A percentile compares a stretch with the other conserved stretches of the same genome.
Conservation (phyloP, 1,140 invertebrate species). For the Euura lappo region DNA sequence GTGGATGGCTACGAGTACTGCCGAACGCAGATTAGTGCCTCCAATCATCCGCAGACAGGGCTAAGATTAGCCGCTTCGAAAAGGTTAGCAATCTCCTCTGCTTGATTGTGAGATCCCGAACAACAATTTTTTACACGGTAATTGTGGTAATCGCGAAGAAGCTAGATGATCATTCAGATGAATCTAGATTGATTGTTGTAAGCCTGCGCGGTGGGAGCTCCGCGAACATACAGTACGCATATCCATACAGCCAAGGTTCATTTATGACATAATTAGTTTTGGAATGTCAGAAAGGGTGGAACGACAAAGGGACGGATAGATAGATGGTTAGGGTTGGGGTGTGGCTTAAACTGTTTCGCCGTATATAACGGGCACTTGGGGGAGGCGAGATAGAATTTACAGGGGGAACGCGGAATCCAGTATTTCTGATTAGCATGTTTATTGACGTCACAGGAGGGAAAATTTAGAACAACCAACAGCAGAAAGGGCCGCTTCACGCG, state of each 20-base stretch:
- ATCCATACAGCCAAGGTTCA: background rate
- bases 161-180: too few relatives aligned
- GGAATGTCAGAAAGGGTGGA: constrained; percentile 16
- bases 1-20: constrained; percentile 36
- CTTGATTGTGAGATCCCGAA: background rate
- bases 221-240: too few relatives aligned
- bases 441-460: constrained; percentile 2
- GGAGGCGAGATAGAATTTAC: background rate
- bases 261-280: constrained; percentile 26
- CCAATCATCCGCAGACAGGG: background rate
- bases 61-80: background rate
- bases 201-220: too few relatives aligned
- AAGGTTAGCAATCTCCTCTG: background rate
- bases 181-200: too few relatives aligned
- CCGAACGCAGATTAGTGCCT: constrained; percentile 51
- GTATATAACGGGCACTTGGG: constrained; percentile 8
- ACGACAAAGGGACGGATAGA: constrained; percentile 8
- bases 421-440: constrained; percentile 13
- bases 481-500: background rate
- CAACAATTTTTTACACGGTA: too few relatives aligned
- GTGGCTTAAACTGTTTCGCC: constrained; percentile 16
- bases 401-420: background rate
- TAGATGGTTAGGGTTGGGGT: background rate
- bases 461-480: constrained; percentile 3
- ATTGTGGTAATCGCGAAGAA: too few relatives aligned